A percentile compares a stretch with the other conserved stretches of the same genome.
Evolutionary conservation across 1,140 invertebrate genomes (phyloP).

Genomic region (Brachionus plicatilis): DNA sequence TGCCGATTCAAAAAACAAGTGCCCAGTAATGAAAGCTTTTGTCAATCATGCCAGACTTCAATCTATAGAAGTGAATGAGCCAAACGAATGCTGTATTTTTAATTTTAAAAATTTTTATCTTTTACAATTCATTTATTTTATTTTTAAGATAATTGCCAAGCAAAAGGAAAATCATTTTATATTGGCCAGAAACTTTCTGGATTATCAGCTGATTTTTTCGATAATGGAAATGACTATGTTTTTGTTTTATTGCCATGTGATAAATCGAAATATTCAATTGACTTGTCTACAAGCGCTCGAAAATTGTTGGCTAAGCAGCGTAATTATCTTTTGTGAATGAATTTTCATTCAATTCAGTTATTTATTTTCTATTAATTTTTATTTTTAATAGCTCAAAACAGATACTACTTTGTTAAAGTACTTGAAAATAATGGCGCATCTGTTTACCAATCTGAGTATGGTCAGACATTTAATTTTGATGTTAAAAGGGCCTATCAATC

Average conservation of each 20-base stretch:
- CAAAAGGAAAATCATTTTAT: not conserved
- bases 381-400: not conserved
- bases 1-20: conserved; percentile 6
- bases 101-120: not conserved
- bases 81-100: conserved; percentile 28
- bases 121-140: not conserved
- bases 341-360: not conserved
- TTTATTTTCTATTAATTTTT: not conserved
- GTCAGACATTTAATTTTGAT: conserved; percentile 29
- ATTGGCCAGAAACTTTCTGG: not conserved
- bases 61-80: not conserved
- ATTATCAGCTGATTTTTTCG: not conserved
- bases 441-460: conserved; percentile 9
- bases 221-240: conserved; percentile 11
- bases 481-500: not conserved
- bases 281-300: not conserved
- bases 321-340: not conserved
- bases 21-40: conserved; percentile 16
- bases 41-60: conserved; percentile 9
- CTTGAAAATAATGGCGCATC: conserved; percentile 20
- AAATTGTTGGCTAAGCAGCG: not conserved
- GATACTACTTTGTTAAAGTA: conserved; percentile 32
- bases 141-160: not conserved
- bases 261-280: conserved; percentile 17
- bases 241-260: conserved; percentile 36